Percentiles rank a stretch among this genome's conserved stretches.
phyloP scores from a whole-genome alignment of 2,888 invertebrate species.

The Morpho deidamia region DNA sequence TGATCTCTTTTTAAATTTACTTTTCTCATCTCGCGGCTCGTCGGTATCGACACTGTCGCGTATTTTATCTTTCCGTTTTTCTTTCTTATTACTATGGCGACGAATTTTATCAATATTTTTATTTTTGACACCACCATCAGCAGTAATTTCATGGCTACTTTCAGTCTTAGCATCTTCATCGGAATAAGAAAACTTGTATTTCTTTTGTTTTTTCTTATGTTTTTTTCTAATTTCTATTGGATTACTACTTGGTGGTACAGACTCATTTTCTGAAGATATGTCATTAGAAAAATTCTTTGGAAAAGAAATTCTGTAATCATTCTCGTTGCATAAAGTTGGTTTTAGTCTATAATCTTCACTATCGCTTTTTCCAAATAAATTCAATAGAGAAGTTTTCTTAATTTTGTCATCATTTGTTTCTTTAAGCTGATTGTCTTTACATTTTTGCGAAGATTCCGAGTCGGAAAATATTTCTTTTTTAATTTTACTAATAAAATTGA shows the following conservation, averaged over 20 bases:
- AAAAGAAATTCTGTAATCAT: conserved; percentile 49
- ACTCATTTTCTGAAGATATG: conserved; percentile 71
- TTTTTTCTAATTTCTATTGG: conserved; percentile 81
- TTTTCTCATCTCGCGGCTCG: conserved; percentile 71
- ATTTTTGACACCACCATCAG: conserved; percentile 48
- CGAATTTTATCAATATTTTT: conserved; percentile 74
- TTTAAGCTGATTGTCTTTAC: conserved; percentile 38
- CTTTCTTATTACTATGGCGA: conserved; percentile 76
- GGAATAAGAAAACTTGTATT: conserved; percentile 82
- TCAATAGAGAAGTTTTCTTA: conserved; percentile 58
- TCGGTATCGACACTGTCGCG: conserved; percentile 71
- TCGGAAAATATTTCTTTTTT: conserved; percentile 80
- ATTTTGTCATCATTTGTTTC: conserved; percentile 44
- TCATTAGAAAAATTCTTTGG: conserved; percentile 54
- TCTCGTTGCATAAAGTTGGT: conserved; percentile 50
- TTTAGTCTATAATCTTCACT: conserved; percentile 67
- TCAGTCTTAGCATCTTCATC: conserved; percentile 75
- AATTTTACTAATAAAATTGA: conserved; percentile 52
- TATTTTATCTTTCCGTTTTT: conserved; percentile 78
- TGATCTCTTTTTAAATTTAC: conserved; percentile 77
- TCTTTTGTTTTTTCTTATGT: conserved; percentile 91
- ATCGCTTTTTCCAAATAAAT: conserved; percentile 68
- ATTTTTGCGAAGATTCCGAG: conserved; percentile 43
- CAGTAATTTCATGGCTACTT: conserved; percentile 38
- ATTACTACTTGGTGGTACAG: conserved; percentile 55